phyloP scores from a whole-genome alignment of 2,113 vertebrate genomes.

The Monopterus albus region DNA sequence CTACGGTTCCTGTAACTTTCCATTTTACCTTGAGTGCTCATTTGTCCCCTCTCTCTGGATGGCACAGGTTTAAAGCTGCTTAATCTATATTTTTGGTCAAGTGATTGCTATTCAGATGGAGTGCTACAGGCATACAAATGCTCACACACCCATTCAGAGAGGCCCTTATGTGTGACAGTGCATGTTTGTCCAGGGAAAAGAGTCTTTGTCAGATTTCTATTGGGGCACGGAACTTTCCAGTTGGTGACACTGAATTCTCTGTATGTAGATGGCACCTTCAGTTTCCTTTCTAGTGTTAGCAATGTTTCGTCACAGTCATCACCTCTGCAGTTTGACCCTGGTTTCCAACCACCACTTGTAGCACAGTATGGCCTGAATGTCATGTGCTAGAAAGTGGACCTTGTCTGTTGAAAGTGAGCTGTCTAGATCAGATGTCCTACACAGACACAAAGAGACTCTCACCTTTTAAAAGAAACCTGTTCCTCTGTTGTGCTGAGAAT shows the following conservation, averaged over 20 bases:
- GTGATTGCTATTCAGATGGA: slow-evolving; percentile 23
- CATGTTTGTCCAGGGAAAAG: not conserved
- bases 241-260: not conserved
- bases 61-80: slow-evolving; percentile 34
- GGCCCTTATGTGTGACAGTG: not conserved
- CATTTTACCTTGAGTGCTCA: not conserved
- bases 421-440: slow-evolving; percentile 19
- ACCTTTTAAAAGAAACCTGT: not conserved
- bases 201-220: slow-evolving; percentile 22
- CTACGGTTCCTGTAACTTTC: slow-evolving; percentile 15
- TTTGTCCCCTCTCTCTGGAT: not conserved
- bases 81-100: slow-evolving; percentile 29
- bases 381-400: slow-evolving; percentile 27
- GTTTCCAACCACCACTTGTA: not conserved
- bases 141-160: not conserved
- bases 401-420: not conserved
- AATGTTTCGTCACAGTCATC: not conserved
- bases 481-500: not conserved
- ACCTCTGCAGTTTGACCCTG: not conserved
- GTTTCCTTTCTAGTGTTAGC: not conserved
- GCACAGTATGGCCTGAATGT: not conserved
- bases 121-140: too few species aligned
- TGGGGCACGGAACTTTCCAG: slow-evolving; percentile 2
- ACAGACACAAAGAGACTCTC: not conserved
- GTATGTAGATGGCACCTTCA: not conserved